Percentiles rank a stretch among this genome's conserved stretches.
Conservation (phyloP, 2,113 vertebrate genomes). For the Microcebus jonahi region DNA sequence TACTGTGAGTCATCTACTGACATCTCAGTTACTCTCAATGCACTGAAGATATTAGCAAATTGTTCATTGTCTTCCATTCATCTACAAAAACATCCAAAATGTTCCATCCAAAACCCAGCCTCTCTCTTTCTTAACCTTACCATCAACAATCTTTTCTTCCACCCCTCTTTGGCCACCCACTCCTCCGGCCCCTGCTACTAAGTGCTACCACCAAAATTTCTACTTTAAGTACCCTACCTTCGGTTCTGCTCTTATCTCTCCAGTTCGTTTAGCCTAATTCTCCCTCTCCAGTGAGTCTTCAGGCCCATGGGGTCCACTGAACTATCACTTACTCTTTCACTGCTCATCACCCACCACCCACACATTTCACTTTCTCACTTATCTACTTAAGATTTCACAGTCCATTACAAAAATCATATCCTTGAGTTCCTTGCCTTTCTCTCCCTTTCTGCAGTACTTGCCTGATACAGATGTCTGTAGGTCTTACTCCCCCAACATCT, state of each 20-base stretch:
- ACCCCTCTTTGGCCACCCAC: not conserved
- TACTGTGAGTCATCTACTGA: slow-evolving; percentile 26
- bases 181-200: not conserved
- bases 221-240: not conserved
- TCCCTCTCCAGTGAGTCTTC: not conserved
- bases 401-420: not conserved
- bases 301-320: not conserved
- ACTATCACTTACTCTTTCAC: not conserved
- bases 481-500: not conserved
- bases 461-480: not conserved
- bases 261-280: not conserved
- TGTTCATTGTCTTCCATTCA: not conserved
- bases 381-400: not conserved
- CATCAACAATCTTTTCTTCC: not conserved
- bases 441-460: not conserved
- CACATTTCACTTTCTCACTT: not conserved
- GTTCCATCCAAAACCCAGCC: not conserved
- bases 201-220: not conserved
- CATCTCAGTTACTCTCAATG: not conserved
- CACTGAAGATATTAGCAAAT: not conserved
- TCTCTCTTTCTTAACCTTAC: slow-evolving; percentile 1
- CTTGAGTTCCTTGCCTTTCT: not conserved
- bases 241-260: not conserved
- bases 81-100: not conserved
- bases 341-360: not conserved